Base-by-base conservation (phyloP, 2,888 invertebrate species). In the Auanema sp. region DNA sequence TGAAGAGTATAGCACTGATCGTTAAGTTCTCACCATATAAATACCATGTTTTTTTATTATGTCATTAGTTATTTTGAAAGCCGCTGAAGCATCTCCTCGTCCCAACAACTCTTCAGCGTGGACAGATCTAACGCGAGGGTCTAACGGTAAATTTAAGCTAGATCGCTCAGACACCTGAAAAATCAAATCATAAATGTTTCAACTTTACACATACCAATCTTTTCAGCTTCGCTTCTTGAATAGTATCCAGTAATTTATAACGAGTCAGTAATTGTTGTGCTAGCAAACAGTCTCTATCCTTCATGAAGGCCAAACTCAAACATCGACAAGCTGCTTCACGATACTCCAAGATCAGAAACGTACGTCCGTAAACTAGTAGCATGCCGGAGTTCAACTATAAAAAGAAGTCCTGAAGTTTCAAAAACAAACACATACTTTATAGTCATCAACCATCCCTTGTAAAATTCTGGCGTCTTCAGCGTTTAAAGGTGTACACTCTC, bases 341-440 rank as follows among this genome's bases (percentile, higher is more conserved):
- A 21, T 63, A 58, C 51, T 58, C 63, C 14, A 58, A 24, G 23
- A 33, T 10, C 25, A 63, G 41, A 24, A 58, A 63, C 1, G 63
- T 63, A 25, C 53, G 58, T 23, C 63, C 63, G 14, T 47, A 25
- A 14, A 63, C 53, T n/a, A 58, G 16, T 11, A 58, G 16, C 16
- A 58, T 43, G 12, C 58, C 51, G 1, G 63, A 51, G 12, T 18
- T 25, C n/a, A 63, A 12, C 63, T 63, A 53, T 51, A 53, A 25
- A 16, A 53, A 10, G 21, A n/a, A 23, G 12, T 24, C n/a, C n/a
- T n/a, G n/a, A n/a, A n/a, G n/a, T n/a, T n/a, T n/a, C n/a, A n/a
- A n/a, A n/a, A n/a, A n/a, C n/a, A n/a, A n/a, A n/a, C n/a, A n/a
- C n/a, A n/a, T 47, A 47, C 47, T 21, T 47, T 47, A 18, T 18